phyloP scores from a whole-genome alignment of 2,113 vertebrate genomes.

The Zosterops pallidus region DNA sequence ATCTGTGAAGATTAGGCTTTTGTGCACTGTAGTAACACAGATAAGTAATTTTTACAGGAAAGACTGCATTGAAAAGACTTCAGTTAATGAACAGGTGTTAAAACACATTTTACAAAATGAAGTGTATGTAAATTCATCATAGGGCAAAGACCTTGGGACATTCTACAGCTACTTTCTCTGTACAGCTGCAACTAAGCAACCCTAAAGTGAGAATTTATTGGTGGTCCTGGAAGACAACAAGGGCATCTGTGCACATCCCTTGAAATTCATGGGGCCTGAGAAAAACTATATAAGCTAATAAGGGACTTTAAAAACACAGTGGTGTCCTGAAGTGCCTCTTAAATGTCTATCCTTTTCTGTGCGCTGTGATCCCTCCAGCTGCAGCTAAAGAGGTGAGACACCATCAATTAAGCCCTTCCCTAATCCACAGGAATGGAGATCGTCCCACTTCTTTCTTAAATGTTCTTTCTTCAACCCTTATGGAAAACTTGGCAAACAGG shows the following conservation, averaged over 20 bases:
- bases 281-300: not conserved
- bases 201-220: not conserved
- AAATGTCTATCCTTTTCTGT: not conserved
- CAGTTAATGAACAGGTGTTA: not conserved
- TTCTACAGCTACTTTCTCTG: not conserved
- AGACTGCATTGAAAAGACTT: not conserved
- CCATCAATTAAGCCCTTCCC: not conserved
- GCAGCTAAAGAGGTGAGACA: not conserved
- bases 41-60: not conserved
- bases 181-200: not conserved
- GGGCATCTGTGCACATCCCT: not conserved
- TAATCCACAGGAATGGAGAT: not conserved
- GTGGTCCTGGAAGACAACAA: not conserved
- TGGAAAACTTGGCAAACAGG: not conserved
- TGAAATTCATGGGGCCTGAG: not conserved
- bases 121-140: not conserved
- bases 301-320: not conserved
- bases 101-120: not conserved
- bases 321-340: not conserved
- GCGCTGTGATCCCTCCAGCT: not conserved
- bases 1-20: not conserved
- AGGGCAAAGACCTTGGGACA: not conserved
- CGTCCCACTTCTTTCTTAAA: not conserved
- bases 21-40: not conserved
- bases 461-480: not conserved